Base-by-base conservation (phyloP, 2,797 vertebrate species). In the Xenentodon cancila region DNA sequence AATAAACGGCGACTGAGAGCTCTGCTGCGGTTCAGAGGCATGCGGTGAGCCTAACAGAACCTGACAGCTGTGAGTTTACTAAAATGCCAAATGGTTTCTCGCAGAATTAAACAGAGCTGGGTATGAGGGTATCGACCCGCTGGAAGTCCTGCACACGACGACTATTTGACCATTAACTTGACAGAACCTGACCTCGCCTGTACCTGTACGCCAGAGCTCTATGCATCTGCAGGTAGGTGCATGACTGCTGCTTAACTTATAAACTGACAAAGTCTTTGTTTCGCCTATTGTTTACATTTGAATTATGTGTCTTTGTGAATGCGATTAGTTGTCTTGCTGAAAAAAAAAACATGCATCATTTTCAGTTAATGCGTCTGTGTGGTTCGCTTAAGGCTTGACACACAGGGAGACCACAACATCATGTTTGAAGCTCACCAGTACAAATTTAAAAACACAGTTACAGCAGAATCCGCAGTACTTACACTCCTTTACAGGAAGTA, bases 51-150 rank as follows among this genome's bases (percentile, higher is more conserved):
- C 42, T 48, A 21, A 59, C 59, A 44, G 63, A 34, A 48, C 27
- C 63, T 30, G 42, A 64, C 64, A 72, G 61, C 1, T 17, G 64
- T 80, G 40, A 52, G 88, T 91, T 90, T 91, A 89, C 77, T 72
- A 30, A 82, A 86, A 81, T 20, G 65, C 51, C 72, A 85, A 87
- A 89, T 17, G 48, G 77, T 90, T 91, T 85, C 87, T 80, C 16
- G n/a, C 68, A 51, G 65, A 69, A 53, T 69, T 87, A 89, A 91
- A 92, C 85, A 92, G 67, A 86, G 45, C 65, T 16, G 57, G 49
- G 27, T 8, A 53, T 79, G 80, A 80, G 80, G n/a, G 11, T 12
- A 37, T 13, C 57, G 58, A 74, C 68, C 73, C 27, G 55, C 51
- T 58, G 62, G 44, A 70, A 32, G 59, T 37, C 40, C 60, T 32